A percentile compares a stretch with the other conserved stretches of the same genome.
phyloP scores from a whole-genome alignment of 2,797 vertebrate species.

The Poliocrania exsul region DNA sequence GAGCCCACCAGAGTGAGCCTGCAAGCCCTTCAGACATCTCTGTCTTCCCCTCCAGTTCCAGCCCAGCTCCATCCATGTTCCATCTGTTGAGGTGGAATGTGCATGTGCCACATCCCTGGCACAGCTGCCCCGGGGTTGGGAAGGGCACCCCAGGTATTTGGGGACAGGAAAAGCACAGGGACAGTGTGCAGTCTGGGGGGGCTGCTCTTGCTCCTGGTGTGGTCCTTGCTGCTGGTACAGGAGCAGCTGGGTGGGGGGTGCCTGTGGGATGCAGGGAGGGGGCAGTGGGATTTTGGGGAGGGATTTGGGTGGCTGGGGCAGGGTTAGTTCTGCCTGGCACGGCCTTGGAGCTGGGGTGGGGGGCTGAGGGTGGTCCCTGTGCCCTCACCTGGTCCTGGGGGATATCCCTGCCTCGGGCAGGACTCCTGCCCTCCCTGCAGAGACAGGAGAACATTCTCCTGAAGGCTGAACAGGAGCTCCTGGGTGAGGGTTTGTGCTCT shows the following conservation, averaged over 20 bases:
- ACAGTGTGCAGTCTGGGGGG: accelerated
- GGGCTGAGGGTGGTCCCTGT: neutral
- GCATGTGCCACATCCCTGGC: accelerated
- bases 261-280: accelerated
- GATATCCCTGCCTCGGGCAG: accelerated
- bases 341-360: neutral
- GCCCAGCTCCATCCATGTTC: accelerated
- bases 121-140: accelerated
- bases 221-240: accelerated
- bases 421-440: neutral
- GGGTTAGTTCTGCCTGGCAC: accelerated
- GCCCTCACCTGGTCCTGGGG: accelerated
- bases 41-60: accelerated
- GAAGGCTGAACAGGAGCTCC: accelerated
- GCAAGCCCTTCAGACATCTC: accelerated
- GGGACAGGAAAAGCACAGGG: accelerated
- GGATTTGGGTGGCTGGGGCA: too few species aligned
- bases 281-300: accelerated
- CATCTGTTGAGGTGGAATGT: accelerated
- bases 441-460: accelerated
- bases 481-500: too few species aligned
- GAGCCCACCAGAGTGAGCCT: accelerated
- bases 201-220: accelerated
- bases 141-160: accelerated
- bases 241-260: neutral